Evolutionary conservation across 2,888 invertebrate species (phyloP).

Genomic region (Phlogophora meticulosa): DNA sequence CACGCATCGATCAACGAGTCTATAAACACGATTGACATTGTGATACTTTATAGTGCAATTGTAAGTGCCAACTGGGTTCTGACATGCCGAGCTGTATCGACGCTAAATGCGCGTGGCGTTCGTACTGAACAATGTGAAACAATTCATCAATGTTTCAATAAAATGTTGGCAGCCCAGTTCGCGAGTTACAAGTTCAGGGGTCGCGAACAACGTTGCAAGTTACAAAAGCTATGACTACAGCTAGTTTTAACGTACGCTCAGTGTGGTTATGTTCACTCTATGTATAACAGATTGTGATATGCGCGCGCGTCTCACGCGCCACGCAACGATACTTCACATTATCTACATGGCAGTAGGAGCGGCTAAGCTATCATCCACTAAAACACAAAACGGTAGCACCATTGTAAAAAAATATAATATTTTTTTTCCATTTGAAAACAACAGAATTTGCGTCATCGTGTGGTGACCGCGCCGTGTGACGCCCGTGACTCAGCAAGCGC

Average conservation of each 20-base stretch:
- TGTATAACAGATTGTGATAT: slow-evolving; percentile 75
- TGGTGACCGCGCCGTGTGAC: slow-evolving; percentile 58
- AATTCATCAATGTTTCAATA: neutral
- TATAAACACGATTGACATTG: slow-evolving; percentile 63
- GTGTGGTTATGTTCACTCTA: slow-evolving; percentile 66
- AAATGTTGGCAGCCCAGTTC: slow-evolving; percentile 15
- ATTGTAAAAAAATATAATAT: slow-evolving; percentile 89
- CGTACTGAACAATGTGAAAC: slow-evolving; percentile 31
- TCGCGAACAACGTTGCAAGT: slow-evolving; percentile 71
- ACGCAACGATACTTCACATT: slow-evolving; percentile 66
- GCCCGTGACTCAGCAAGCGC: slow-evolving; percentile 65
- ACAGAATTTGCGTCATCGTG: slow-evolving; percentile 71
- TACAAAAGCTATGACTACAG: slow-evolving; percentile 87
- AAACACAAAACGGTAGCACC: slow-evolving; percentile 90
- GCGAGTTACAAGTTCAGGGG: slow-evolving; percentile 45
- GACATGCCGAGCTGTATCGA: neutral
- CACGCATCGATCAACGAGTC: slow-evolving; percentile 66
- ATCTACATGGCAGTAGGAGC: slow-evolving; percentile 83
- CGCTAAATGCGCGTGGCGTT: slow-evolving; percentile 52
- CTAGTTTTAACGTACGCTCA: slow-evolving; percentile 72
- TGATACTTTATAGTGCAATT: slow-evolving; percentile 59
- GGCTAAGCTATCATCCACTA: slow-evolving; percentile 86
- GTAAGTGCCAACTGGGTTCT: slow-evolving; percentile 26
- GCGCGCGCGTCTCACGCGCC: slow-evolving; percentile 73
- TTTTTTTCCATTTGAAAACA: slow-evolving; percentile 74